Base-by-base conservation (phyloP, 2,888 invertebrate genomes). In the Bellardia pandia region DNA sequence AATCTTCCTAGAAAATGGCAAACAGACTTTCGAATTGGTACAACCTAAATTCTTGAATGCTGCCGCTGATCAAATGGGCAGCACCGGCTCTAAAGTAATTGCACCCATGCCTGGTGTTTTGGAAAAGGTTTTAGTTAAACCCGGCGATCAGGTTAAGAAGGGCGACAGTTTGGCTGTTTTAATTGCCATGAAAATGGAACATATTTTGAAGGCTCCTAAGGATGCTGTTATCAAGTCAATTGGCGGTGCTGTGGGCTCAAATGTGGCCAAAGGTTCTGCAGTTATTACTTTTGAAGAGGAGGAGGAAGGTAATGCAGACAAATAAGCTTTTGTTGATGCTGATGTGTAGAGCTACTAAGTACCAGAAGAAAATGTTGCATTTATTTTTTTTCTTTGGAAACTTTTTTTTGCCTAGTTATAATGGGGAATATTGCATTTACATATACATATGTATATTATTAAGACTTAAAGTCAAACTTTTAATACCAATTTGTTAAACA, bases 121-220 rank as follows among this genome's bases (percentile, higher is more conserved):
- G 60, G 99, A 99, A 91, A 98, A 98, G 93, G 94, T 99, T 71
- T 94, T 98, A 30, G 98, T 99, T 2, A 95, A 95, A 86, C 94
- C 95, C 37, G 99, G 98, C 0, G 97, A 98, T 90, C 92, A 93
- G 88, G 98, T 99, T 4, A 96, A 96, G 88, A 95, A 96, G 92
- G 99, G 99, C 0, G 98, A 99, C 92, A 96, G 97, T 0, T 94
- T 99, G 3, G 96, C 99, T 86, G 97, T 99, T 64, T 66, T 69
- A 33, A 83, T 86, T 91, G 99, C 99, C 0, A 99, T 99, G 99
- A 99, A 99, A 95, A 99, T 99, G 99, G 99, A 99, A 95, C 97
- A 99, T 93, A 96, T 98, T 14, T 96, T 99, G 14, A 97, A 97
- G 90, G 97, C 99, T 3, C 96, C 96, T 0, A 94, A 95, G 64